Evolutionary conservation across 2,888 invertebrate genomes (phyloP).

Genomic region (Orthosia gothica): DNA sequence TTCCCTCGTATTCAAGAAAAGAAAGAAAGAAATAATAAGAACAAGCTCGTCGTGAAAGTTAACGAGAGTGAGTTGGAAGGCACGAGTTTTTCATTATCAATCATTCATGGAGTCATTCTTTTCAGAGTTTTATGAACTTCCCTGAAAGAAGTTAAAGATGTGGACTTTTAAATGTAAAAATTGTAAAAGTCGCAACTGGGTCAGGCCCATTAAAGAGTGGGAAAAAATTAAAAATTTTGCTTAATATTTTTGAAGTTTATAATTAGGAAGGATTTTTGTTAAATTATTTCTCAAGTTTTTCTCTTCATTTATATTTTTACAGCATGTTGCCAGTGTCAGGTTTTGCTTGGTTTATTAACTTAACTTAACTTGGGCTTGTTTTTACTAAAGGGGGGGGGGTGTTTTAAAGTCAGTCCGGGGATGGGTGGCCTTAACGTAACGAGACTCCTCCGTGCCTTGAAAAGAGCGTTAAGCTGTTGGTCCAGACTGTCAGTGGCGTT

Average conservation of each 20-base stretch:
- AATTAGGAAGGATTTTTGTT: slow-evolving; percentile 58
- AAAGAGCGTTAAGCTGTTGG: too few relatives aligned
- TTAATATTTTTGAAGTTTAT: slow-evolving; percentile 58
- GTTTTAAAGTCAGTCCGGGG: too few relatives aligned
- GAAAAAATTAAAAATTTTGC: slow-evolving; percentile 49
- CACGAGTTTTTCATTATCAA: slow-evolving; percentile 63
- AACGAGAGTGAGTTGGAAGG: slow-evolving; percentile 29
- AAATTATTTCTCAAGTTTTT: slow-evolving; percentile 9
- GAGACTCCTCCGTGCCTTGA: too few relatives aligned
- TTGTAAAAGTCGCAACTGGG: slow-evolving; percentile 59
- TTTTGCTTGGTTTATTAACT: not conserved
- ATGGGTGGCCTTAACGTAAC: too few relatives aligned
- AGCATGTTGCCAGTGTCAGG: slow-evolving; percentile 5
- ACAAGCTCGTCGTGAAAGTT: slow-evolving; percentile 41
- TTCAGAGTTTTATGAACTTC: slow-evolving; percentile 48
- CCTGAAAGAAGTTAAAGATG: slow-evolving; percentile 54
- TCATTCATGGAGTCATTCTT: slow-evolving; percentile 60
- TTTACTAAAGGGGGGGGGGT: not conserved
- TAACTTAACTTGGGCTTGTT: not conserved
- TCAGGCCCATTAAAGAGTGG: slow-evolving; percentile 59
- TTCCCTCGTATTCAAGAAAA: slow-evolving; percentile 15
- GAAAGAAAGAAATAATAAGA: slow-evolving; percentile 26
- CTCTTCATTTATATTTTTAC: slow-evolving; percentile 23
- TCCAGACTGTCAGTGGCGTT: too few relatives aligned
- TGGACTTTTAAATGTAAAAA: slow-evolving; percentile 59